These are phyloP conservation scores for Chauna torquata DNA, from an alignment of 2,113 vertebrate species.

Conservation along the genomic window DNA sequence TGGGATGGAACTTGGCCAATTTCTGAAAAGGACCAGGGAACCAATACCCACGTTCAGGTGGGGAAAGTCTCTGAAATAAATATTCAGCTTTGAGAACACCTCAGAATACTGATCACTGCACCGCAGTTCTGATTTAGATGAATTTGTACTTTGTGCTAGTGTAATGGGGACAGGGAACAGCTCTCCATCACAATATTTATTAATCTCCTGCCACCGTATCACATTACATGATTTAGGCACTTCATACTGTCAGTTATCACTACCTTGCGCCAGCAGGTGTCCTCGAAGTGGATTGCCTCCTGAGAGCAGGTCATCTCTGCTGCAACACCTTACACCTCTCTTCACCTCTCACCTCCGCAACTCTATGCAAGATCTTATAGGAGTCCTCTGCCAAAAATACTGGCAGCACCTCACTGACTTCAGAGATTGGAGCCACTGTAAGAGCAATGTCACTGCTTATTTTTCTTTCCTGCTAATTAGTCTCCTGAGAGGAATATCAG, in stretches of 20 bases:
- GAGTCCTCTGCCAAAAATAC: neutral
- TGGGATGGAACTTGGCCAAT: neutral
- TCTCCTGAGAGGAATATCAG: neutral
- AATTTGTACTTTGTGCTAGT: neutral
- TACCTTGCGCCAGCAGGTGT: neutral
- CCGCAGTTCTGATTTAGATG: accelerated
- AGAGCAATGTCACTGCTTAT: neutral
- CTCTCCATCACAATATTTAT: neutral
- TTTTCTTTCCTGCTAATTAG: neutral
- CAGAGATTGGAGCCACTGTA: neutral
- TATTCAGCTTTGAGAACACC: neutral
- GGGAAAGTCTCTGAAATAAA: neutral
- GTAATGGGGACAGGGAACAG: neutral
- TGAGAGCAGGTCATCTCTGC: neutral
- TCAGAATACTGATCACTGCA: accelerated
- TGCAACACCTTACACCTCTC: neutral
- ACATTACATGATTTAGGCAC: accelerated
- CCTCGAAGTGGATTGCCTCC: neutral
- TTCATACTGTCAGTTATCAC: too few species aligned
- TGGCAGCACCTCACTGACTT: neutral
- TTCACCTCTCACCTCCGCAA: neutral
- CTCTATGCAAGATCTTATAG: accelerated
- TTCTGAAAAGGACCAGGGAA: neutral
- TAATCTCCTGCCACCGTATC: neutral
- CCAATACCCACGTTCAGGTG: neutral